A percentile compares a stretch with the other conserved stretches of the same genome.
Conservation (phyloP, 2,888 invertebrate genomes). For the Drosophila pseudotalamancana region DNA sequence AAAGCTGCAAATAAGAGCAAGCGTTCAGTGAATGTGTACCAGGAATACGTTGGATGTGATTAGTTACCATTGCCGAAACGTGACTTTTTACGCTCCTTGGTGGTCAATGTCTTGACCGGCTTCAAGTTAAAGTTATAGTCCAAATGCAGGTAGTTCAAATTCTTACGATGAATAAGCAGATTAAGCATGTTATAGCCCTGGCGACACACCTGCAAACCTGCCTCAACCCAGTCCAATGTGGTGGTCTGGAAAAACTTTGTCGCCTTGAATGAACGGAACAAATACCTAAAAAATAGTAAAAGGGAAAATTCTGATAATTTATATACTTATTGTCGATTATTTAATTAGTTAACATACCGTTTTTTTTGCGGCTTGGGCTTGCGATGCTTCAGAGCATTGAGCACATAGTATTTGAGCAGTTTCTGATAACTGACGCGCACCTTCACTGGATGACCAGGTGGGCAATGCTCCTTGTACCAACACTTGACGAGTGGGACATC, state of each 20-base stretch:
- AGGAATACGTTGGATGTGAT: background rate
- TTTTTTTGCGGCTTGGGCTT: conserved; percentile 99
- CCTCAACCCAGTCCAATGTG: conserved; percentile 99
- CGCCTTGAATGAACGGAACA: conserved; percentile 99
- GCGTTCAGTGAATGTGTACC: background rate
- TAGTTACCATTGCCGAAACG: conserved; percentile 94
- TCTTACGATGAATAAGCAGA: conserved; percentile 98
- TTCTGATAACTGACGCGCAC: conserved; percentile 99
- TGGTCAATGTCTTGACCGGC: conserved; percentile 99
- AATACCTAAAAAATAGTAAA: conserved; percentile 86
- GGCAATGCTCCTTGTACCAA: conserved; percentile 98
- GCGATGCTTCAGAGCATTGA: conserved; percentile 98
- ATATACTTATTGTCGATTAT: background rate
- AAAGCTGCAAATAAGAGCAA: conserved; percentile 89
- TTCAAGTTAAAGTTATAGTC: conserved; percentile 99
- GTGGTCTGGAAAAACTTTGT: conserved; percentile 99
- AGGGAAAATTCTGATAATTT: background rate
- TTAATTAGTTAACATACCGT: conserved; percentile 85
- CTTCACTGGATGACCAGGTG: conserved; percentile 98
- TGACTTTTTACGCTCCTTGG: conserved; percentile 99
- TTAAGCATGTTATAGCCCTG: conserved; percentile 99
- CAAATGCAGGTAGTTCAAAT: conserved; percentile 99
- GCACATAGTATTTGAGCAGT: conserved; percentile 97
- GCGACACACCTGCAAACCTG: conserved; percentile 98
- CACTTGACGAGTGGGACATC: conserved; percentile 99